Evolutionary conservation across 2,797 vertebrate species (phyloP), one percentile per base, ranked within the genome.

Genomic region (Rhodeus uyekii): DNA sequence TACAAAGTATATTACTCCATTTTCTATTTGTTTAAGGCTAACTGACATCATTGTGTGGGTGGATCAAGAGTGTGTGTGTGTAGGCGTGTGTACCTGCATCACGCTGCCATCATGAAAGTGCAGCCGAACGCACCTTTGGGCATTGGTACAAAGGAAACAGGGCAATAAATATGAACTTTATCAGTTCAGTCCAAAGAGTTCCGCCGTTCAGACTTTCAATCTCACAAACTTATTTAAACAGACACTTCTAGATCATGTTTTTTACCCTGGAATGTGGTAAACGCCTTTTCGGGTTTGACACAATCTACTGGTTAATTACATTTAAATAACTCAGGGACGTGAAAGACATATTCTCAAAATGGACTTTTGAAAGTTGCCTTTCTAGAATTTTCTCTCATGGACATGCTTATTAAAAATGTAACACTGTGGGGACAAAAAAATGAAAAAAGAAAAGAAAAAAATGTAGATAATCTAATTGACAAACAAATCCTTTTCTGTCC

Each of bases 111-210:
- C 80, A 83, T 81, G 80, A 87, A 88, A 84, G 83, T 27, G 78
- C 61, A 78, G 84, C 84, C 82, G 77, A 81, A 60, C 1, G 61
- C 75, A 72, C 53, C 81, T 71, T 82, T 72, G 79, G 80, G 78
- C 86, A 76, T 77, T 34, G 46, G 76, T 71, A 87, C 87, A 89
- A 87, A 86, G 74, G 77, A 83, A 87, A 85, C 36, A 50, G 78
- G 38, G 86, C 85, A 86, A 87, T 88, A 90, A 88, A 88, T 65
- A 72, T 84, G 14, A 82, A 86, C 86, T 86, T 92, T 90, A 90
- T 92, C 90, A 90, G 90, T 76, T 83, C 80, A 82, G 92, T 91
- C 88, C 89, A 91, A 76, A 92, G 85, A 86, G 89, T 91, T 87
- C 82, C 87, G 72, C 14, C 36, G 38, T 73, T 74, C 34, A 83